Percentiles rank a stretch among this genome's conserved stretches.
Evolutionary conservation across 2,113 vertebrate genomes (phyloP).

Genomic region (Bos taurus): DNA sequence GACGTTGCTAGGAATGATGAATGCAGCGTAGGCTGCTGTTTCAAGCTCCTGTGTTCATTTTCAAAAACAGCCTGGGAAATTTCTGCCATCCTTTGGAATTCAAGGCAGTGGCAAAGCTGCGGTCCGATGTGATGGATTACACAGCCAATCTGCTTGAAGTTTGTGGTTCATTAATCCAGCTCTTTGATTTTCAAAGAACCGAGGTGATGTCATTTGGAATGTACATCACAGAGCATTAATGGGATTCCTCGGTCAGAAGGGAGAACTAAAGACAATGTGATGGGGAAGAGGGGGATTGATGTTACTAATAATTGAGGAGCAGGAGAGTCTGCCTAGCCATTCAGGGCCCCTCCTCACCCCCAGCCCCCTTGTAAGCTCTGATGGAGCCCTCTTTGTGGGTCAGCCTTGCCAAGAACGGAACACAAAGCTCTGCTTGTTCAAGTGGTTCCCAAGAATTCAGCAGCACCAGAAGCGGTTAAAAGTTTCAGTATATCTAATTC

Average conservation of each 20-base stretch:
- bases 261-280: conserved; percentile 10
- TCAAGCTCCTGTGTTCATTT: conserved; percentile 2
- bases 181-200: conserved; percentile 63
- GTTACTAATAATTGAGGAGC: neutral
- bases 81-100: conserved; percentile 17
- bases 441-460: neutral
- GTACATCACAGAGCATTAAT: conserved; percentile 56
- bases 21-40: neutral
- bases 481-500: neutral
- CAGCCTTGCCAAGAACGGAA: neutral
- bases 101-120: neutral
- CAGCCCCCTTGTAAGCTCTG: neutral
- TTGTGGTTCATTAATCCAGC: conserved; percentile 57
- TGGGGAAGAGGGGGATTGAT: neutral
- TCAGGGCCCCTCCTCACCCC: neutral
- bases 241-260: conserved; percentile 53
- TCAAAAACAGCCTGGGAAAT: conserved; percentile 59
- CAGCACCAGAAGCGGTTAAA: neutral
- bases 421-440: neutral
- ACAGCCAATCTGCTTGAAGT: conserved; percentile 55
- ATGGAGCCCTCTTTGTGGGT: neutral
- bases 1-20: neutral
- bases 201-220: conserved; percentile 63
- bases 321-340: neutral
- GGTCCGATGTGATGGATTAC: conserved; percentile 51